Evolutionary conservation across 2,888 invertebrate genomes (phyloP).

Genomic region (Cyaniris semiargus): DNA sequence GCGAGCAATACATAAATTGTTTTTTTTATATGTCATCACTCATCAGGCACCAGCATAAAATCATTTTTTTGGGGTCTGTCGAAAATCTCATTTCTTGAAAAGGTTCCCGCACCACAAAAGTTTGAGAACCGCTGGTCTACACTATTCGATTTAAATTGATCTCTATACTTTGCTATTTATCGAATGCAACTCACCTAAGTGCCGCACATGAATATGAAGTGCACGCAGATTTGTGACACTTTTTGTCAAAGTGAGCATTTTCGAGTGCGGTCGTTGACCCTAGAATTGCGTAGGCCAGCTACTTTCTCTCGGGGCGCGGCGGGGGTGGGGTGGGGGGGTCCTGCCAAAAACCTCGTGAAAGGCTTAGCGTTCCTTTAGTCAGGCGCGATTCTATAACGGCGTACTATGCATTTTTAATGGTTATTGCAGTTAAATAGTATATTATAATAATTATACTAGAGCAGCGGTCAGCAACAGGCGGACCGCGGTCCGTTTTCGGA

Average conservation of each 20-base stretch:
- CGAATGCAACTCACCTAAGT: constrained; percentile 56
- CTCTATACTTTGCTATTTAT: background rate
- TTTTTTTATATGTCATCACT: too few species aligned
- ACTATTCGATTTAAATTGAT: too few species aligned
- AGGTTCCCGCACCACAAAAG: too few species aligned
- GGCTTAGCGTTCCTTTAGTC: constrained; percentile 62
- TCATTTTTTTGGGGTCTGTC: too few species aligned
- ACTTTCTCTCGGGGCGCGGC: constrained; percentile 74
- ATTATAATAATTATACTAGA: too few species aligned
- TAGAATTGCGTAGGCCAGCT: constrained; percentile 79
- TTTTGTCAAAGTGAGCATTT: constrained; percentile 77
- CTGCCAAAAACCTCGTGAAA: constrained; percentile 80
- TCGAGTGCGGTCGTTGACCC: constrained; percentile 78
- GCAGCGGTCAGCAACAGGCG: too few species aligned
- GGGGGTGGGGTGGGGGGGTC: constrained; percentile 67
- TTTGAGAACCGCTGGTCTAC: too few species aligned
- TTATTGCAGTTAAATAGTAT: background rate
- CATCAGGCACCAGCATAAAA: too few species aligned
- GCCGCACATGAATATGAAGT: constrained; percentile 77
- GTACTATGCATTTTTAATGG: background rate
- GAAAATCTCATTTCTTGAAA: too few species aligned
- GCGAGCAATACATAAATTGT: too few species aligned
- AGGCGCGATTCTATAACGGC: constrained; percentile 33
- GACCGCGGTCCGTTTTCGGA: too few species aligned
- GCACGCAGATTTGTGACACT: constrained; percentile 74